These are phyloP conservation scores for Palaemon carinicauda DNA, from an alignment of 1,140 invertebrate genomes.

Conservation along the genomic window DNA sequence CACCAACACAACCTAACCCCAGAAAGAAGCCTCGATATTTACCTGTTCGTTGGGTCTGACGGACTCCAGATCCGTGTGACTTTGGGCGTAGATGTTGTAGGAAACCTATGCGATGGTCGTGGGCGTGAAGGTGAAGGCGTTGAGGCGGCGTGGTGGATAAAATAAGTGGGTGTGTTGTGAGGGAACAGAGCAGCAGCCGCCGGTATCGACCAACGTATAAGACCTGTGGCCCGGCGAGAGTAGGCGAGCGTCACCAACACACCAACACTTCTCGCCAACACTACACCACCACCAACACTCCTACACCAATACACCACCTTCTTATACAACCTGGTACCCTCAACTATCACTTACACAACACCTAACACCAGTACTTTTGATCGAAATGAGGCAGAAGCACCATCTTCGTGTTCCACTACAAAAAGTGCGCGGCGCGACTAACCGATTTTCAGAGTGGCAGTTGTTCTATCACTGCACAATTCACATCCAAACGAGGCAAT, in stretches of 20 bases:
- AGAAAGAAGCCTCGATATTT: slow-evolving; percentile 16
- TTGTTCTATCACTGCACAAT: slow-evolving; percentile 16
- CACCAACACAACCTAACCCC: background rate
- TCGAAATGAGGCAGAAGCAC: background rate
- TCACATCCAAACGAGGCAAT: slow-evolving; percentile 34
- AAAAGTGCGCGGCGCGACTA: slow-evolving; percentile 54
- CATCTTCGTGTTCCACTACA: slow-evolving; percentile 37
- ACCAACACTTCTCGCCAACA: slow-evolving; percentile 2
- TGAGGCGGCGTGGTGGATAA: slow-evolving; percentile 47
- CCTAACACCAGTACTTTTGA: background rate
- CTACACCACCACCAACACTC: slow-evolving; percentile 16
- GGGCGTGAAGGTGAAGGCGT: slow-evolving; percentile 44
- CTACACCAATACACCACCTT: background rate
- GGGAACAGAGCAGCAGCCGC: slow-evolving; percentile 40
- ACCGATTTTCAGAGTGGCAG: slow-evolving; percentile 32
- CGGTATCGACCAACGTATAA: slow-evolving; percentile 46
- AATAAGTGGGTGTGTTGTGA: slow-evolving; percentile 50
- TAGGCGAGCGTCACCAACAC: slow-evolving; percentile 40
- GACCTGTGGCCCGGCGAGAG: slow-evolving; percentile 44
- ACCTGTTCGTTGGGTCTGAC: slow-evolving; percentile 32
- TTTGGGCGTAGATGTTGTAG: slow-evolving; percentile 9
- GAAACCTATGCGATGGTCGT: slow-evolving; percentile 28
- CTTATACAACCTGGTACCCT: background rate
- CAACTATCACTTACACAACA: slow-evolving; percentile 9
- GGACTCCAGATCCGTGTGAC: slow-evolving; percentile 46